phyloP scores from a whole-genome alignment of 2,113 vertebrate genomes.

The Triplophysa rosa region DNA sequence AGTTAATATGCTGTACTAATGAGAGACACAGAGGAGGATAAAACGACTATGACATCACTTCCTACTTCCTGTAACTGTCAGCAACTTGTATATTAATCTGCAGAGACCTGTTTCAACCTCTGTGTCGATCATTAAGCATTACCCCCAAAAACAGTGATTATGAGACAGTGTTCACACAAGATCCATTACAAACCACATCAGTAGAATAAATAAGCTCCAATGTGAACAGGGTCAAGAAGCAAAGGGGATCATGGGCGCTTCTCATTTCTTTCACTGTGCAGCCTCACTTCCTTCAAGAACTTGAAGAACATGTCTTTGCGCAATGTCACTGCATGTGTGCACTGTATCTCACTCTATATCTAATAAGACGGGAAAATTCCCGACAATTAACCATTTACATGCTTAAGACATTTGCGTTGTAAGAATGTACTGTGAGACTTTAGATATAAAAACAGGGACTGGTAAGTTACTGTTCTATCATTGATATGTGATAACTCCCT shows the following conservation, averaged over 20 bases:
- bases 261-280: too few relatives aligned
- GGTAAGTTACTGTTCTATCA: too few relatives aligned
- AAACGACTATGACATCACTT: background rate
- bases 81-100: background rate
- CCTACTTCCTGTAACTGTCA: background rate
- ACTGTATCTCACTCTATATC: too few relatives aligned
- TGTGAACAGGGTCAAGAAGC: conserved; percentile 54
- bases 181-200: conserved; percentile 29
- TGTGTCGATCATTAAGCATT: conserved; percentile 60
- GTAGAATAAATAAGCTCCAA: background rate
- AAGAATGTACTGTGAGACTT: too few relatives aligned
- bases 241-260: conserved; percentile 22
- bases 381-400: too few relatives aligned
- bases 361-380: too few relatives aligned
- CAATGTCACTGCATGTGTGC: too few relatives aligned
- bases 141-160: conserved; percentile 3
- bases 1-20: conserved; percentile 34
- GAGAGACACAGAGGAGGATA: conserved; percentile 48
- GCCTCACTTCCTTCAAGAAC: too few relatives aligned
- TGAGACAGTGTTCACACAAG: conserved; percentile 55
- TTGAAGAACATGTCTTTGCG: too few relatives aligned
- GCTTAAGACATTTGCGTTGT: too few relatives aligned
- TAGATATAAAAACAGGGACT: too few relatives aligned
- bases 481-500: too few relatives aligned
- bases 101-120: conserved; percentile 43